Evolutionary conservation across 2,113 vertebrate species (phyloP).

Genomic region (Noturus placidus): DNA sequence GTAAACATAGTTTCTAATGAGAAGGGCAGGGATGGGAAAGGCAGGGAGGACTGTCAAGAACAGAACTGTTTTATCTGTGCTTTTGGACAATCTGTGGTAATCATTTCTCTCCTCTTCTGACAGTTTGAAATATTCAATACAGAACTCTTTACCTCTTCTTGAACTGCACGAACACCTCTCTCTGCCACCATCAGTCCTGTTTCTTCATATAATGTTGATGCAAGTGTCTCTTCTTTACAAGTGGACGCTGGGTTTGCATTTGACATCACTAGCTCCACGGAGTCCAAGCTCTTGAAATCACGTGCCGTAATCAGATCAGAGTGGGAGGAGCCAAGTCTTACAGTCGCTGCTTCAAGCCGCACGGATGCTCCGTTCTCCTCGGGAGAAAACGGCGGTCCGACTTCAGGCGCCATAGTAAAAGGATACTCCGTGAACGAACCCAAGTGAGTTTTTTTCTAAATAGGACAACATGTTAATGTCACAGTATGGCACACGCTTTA

Average conservation of each 20-base stretch:
- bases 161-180: slow-evolving; percentile 44
- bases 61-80: background rate
- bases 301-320: slow-evolving; percentile 54
- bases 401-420: slow-evolving; percentile 51
- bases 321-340: slow-evolving; percentile 46
- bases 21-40: background rate
- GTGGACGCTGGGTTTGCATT: slow-evolving; percentile 29
- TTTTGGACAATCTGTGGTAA: background rate
- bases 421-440: slow-evolving; percentile 65
- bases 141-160: slow-evolving; percentile 49
- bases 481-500: background rate
- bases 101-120: slow-evolving; percentile 1
- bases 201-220: slow-evolving; percentile 54
- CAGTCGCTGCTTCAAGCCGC: slow-evolving; percentile 3
- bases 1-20: slow-evolving; percentile 13
- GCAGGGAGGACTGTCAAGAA: background rate
- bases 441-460: slow-evolving; percentile 67
- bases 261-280: slow-evolving; percentile 29
- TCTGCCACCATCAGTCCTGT: slow-evolving; percentile 56
- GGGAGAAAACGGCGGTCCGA: slow-evolving; percentile 52
- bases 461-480: slow-evolving; percentile 47
- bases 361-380: slow-evolving; percentile 44
- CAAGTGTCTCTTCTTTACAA: slow-evolving; percentile 44
- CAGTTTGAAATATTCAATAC: background rate
- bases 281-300: slow-evolving; percentile 40